A percentile compares a stretch with the other conserved stretches of the same genome.
Conservation (phyloP, 2,113 vertebrate genomes). For the Vireo altiloquus region DNA sequence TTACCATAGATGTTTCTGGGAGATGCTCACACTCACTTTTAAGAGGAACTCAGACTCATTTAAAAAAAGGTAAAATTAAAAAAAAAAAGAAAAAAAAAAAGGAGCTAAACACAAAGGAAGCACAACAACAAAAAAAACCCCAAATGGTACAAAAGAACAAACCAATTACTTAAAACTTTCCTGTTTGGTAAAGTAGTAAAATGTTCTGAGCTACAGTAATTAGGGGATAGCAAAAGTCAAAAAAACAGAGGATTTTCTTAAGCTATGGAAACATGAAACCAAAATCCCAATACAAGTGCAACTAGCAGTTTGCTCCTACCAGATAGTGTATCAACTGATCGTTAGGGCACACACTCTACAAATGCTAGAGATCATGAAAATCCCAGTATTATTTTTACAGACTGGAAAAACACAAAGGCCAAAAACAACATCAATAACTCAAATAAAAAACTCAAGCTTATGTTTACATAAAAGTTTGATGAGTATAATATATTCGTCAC, state of each 20-base stretch:
- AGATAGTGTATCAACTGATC: conserved; percentile 48
- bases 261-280: conserved; percentile 40
- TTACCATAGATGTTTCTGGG: not conserved
- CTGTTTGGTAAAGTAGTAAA: conserved; percentile 8
- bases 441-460: conserved; percentile 71
- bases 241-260: conserved; percentile 25
- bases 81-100: not conserved
- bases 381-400: conserved; percentile 71
- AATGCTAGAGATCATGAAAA: conserved; percentile 56
- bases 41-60: not conserved
- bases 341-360: conserved; percentile 43
- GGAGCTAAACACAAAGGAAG: not conserved
- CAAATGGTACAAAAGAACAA: not conserved
- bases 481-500: conserved; percentile 77
- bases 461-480: conserved; percentile 75
- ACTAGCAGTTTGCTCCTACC: conserved; percentile 58
- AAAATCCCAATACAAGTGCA: conserved; percentile 53
- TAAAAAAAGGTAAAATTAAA: not conserved
- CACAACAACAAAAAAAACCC: not conserved
- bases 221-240: conserved; percentile 26
- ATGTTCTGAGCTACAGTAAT: conserved; percentile 8
- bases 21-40: not conserved
- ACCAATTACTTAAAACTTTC: not conserved
- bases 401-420: conserved; percentile 65
- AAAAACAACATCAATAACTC: conserved; percentile 75